phyloP scores from a whole-genome alignment of 2,888 invertebrate genomes.

The Bellardia bayeri region DNA sequence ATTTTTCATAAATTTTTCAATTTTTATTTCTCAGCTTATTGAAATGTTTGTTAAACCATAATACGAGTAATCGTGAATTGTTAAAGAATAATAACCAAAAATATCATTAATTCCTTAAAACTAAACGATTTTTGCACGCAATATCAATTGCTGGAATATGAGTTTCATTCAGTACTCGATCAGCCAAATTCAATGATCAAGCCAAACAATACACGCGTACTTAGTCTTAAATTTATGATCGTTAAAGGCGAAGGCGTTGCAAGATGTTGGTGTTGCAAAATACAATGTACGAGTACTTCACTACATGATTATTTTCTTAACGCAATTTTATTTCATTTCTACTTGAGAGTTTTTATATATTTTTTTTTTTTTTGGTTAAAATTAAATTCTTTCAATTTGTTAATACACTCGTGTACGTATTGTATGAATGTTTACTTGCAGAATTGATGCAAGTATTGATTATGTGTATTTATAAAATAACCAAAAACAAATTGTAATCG shows the following conservation, averaged over 20 bases:
- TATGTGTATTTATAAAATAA: conserved; percentile 20
- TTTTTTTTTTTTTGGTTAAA: conserved; percentile 1
- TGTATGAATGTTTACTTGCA: conserved; percentile 23
- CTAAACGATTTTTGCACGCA: conserved; percentile 70
- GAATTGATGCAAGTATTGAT: conserved; percentile 60
- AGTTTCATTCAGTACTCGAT: conserved; percentile 31
- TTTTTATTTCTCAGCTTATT: not conserved
- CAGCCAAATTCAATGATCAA: conserved; percentile 34
- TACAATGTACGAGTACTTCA: conserved; percentile 54
- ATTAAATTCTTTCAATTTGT: conserved; percentile 68
- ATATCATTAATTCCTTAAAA: conserved; percentile 52
- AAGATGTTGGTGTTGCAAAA: conserved; percentile 58
- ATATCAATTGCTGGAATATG: conserved; percentile 33
- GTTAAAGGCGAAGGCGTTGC: conserved; percentile 72
- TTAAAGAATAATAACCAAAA: conserved; percentile 8
- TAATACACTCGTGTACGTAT: conserved; percentile 28
- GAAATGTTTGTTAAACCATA: conserved; percentile 33
- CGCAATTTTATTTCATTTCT: conserved; percentile 55
- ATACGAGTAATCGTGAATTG: not conserved
- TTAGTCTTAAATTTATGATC: conserved; percentile 75
- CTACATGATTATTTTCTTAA: conserved; percentile 58
- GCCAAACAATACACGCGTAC: conserved; percentile 65
- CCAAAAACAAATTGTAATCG: conserved; percentile 59
- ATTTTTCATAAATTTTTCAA: not conserved
- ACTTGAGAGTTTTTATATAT: conserved; percentile 18